Evolutionary conservation across 2,797 vertebrate species (phyloP).

Genomic region (Sebastes dallii): DNA sequence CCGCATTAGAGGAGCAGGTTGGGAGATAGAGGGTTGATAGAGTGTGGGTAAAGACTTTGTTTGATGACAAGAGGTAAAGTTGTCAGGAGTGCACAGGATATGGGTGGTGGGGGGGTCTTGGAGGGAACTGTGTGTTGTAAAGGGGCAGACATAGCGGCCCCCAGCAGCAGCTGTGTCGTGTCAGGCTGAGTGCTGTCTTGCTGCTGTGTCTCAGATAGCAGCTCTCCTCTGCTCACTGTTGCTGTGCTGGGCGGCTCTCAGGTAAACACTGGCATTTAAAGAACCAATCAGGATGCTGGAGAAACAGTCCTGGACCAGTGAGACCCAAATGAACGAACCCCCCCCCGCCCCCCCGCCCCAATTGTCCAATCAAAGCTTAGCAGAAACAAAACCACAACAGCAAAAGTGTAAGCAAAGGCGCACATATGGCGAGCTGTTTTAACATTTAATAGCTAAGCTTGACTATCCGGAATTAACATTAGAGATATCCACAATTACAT

Average conservation of each 20-base stretch:
- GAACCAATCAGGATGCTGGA: background rate
- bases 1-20: background rate
- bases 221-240: slow-evolving; percentile 36
- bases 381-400: background rate
- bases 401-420: background rate
- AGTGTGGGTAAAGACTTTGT: slow-evolving; percentile 27
- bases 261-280: slow-evolving; percentile 61
- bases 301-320: background rate
- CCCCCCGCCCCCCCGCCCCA: background rate
- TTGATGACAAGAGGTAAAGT: slow-evolving; percentile 42
- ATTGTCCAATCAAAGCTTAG: background rate
- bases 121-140: background rate
- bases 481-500: too few species aligned
- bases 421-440: too few species aligned
- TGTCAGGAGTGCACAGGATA: slow-evolving; percentile 53
- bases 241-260: slow-evolving; percentile 33
- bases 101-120: slow-evolving; percentile 19
- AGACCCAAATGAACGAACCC: background rate
- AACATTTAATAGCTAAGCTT: too few species aligned
- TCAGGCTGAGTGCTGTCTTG: slow-evolving; percentile 49
- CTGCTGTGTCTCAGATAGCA: slow-evolving; percentile 58
- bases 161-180: slow-evolving; percentile 53
- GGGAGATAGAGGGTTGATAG: slow-evolving; percentile 13
- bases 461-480: too few species aligned
- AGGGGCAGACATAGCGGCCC: slow-evolving; percentile 15